Evolutionary conservation across 2,888 invertebrate species (phyloP), one percentile per base, ranked within the genome.

Genomic region (Lypha dubia): DNA sequence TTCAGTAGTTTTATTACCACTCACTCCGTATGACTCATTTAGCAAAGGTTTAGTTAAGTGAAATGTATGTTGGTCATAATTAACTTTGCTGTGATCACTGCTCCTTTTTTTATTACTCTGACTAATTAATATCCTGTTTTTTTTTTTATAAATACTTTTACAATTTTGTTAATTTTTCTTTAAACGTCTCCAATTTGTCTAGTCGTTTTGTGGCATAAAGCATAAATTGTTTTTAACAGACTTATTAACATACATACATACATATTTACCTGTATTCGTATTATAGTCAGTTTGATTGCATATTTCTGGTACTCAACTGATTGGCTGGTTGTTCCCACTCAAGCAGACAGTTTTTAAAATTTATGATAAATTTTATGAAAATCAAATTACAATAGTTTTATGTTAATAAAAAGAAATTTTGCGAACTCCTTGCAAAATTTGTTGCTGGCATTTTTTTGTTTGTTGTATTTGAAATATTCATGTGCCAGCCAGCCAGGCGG

Each of bases 361-460:
- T 79, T 84, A 79, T 79, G 74, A 63, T 63, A 35, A 81, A 56
- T 74, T 84, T 81, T 79, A 77, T 79, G 74, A 56, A 84, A 84
- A 74, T 51, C 58, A 84, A 81, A 70, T 77, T 77, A 62, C 62
- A 70, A 58, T 81, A 38, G 53, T 53, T 35, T 22, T 8, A 44
- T 58, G 41, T 56, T 65, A 38, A 65, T 62, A 51, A 74, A 51
- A 83, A 56, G n/a, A 38, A 65, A 65, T 44, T 67, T 70, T 13
- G 51, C 3, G 8, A 49, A 51, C 41, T 71, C 53, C 49, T 60
- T 56, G 32, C 65, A 67, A 63, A 67, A 58, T 46, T 3, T 46
- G 17, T 44, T 67, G 53, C 17, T 53, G 24, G 41, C 17, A 20
- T 24, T 67, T 56, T 62, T 44, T 15, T 46, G 9, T 28, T 13